Conservation (phyloP, 92 coral and sea anemone genomes). For the Parazoanthus swiftii region DNA sequence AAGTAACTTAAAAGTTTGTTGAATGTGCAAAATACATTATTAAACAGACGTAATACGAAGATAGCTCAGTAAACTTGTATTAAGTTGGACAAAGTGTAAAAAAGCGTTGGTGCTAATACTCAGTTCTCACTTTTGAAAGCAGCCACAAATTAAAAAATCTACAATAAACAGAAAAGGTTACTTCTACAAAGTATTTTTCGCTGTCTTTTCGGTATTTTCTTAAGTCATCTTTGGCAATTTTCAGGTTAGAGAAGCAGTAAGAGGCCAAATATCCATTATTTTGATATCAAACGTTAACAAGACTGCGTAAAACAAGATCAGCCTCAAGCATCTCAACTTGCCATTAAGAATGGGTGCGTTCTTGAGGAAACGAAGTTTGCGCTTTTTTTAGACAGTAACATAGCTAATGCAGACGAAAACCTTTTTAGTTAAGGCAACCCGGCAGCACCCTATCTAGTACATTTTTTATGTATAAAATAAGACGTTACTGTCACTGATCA, state of each 20-base stretch:
- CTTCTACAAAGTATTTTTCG: no score
- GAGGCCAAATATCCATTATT: not conserved
- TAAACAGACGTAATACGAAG: no score
- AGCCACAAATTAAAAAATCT: no score
- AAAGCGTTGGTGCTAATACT: no score
- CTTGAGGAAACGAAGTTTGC: not conserved
- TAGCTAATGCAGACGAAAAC: not conserved
- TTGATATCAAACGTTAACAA: not conserved
- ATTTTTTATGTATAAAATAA: no score
- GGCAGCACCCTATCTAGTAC: not conserved
- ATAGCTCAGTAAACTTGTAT: no score
- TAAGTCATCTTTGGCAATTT: not conserved
- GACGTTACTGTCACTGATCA: no score
- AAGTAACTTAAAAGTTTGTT: no score
- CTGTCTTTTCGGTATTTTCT: not conserved
- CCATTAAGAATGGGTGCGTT: not conserved
- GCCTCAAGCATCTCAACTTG: not conserved
- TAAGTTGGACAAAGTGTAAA: no score
- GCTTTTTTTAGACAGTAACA: not conserved
- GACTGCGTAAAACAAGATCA: not conserved
- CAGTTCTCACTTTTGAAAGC: no score
- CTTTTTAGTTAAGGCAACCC: not conserved
- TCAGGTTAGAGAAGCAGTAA: constrained; percentile 21
- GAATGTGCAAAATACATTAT: no score
- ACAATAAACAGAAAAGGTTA: no score